phyloP scores from a whole-genome alignment of 2,888 invertebrate genomes.

The Noctua fimbriata region DNA sequence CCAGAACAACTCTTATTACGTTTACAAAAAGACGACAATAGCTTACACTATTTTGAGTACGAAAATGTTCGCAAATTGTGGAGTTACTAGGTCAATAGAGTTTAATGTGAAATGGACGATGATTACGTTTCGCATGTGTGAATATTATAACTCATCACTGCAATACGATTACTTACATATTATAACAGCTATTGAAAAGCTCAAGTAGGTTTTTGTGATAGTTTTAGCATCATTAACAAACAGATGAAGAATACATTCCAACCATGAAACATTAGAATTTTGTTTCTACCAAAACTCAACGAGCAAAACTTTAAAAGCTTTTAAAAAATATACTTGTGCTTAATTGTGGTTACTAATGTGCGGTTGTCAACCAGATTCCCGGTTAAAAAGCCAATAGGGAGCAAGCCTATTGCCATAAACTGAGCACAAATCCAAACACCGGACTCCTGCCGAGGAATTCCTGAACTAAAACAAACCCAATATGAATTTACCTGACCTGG shows the following conservation, averaged over 20 bases:
- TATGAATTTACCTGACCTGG: not conserved
- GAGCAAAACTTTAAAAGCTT: not conserved
- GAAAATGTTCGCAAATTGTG: slow-evolving; percentile 46
- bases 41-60: slow-evolving; percentile 37
- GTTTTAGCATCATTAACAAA: slow-evolving; percentile 18
- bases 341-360: not conserved
- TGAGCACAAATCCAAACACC: not conserved
- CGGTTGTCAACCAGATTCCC: not conserved
- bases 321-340: not conserved
- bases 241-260: not conserved
- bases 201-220: not conserved
- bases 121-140: slow-evolving; percentile 24
- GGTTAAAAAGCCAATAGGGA: not conserved
- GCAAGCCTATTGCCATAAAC: not conserved
- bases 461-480: not conserved
- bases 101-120: slow-evolving; percentile 51
- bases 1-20: slow-evolving; percentile 34
- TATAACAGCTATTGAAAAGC: not conserved
- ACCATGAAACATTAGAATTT: not conserved
- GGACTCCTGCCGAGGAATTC: not conserved
- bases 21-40: slow-evolving; percentile 41
- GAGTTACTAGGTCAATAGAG: slow-evolving; percentile 71
- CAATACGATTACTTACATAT: not conserved
- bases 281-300: not conserved
- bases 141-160: slow-evolving; percentile 1